Evolutionary conservation across 2,888 invertebrate genomes (phyloP).

Genomic region (Tetheella fluctuosa): DNA sequence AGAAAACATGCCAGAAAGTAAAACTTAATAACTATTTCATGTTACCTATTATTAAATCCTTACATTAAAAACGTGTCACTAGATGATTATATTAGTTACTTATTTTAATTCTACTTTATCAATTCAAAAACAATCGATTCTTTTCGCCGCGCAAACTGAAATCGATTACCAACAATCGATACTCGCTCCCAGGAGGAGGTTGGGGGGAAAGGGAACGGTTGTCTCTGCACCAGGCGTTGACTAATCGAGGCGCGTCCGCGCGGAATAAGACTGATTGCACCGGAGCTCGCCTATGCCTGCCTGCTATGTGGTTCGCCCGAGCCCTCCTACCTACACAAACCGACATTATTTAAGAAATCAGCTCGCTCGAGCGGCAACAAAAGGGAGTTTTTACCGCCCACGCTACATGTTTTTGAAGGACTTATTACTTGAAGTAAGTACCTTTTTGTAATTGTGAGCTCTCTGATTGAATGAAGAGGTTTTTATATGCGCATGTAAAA

Average conservation of each 20-base stretch:
- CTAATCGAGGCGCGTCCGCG: constrained; percentile 82
- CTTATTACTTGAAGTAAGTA: constrained; percentile 52
- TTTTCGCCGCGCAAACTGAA: constrained; percentile 61
- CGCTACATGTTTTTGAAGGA: constrained; percentile 68
- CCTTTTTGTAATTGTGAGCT: constrained; percentile 13
- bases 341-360: constrained; percentile 84
- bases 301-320: constrained; percentile 68
- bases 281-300: constrained; percentile 78
- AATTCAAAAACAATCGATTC: constrained; percentile 59
- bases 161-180: constrained; percentile 81
- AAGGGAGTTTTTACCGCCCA: constrained; percentile 77
- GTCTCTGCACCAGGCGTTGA: constrained; percentile 83
- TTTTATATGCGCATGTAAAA: neutral
- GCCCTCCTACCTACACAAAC: constrained; percentile 77
- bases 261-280: constrained; percentile 83
- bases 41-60: too few relatives aligned
- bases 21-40: too few relatives aligned
- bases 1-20: too few relatives aligned
- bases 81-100: too few relatives aligned
- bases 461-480: constrained; percentile 14
- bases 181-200: constrained; percentile 64
- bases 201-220: constrained; percentile 65
- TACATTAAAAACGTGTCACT: too few relatives aligned
- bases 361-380: constrained; percentile 78
- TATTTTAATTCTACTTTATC: constrained; percentile 51